Percentiles rank a stretch among this genome's conserved stretches.
phyloP scores from a whole-genome alignment of 1,140 invertebrate genomes.

The Alviniconcha marisindica region DNA sequence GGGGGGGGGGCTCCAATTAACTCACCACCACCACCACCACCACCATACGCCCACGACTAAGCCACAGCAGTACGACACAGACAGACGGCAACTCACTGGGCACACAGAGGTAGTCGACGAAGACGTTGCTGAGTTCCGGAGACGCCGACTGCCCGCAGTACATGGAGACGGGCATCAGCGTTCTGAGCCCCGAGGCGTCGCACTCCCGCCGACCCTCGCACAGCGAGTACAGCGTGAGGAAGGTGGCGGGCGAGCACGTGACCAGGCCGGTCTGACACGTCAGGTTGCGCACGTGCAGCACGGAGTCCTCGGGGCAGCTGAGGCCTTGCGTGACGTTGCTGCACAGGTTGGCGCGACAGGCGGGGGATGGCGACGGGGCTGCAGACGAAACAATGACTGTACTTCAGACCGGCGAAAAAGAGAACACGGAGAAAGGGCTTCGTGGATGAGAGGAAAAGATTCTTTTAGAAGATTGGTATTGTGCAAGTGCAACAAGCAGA shows the following conservation, averaged over 20 bases:
- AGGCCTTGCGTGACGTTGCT: slow-evolving; percentile 8
- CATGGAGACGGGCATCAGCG: neutral
- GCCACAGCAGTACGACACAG: no score
- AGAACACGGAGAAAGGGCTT: neutral
- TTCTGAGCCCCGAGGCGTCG: slow-evolving; percentile 13
- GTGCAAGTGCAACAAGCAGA: no score
- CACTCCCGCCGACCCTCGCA: slow-evolving; percentile 17
- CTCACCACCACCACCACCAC: no score
- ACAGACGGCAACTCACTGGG: slow-evolving; percentile 27
- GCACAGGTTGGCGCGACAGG: slow-evolving; percentile 41
- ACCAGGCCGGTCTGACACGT: neutral
- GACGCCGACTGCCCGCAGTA: slow-evolving; percentile 4
- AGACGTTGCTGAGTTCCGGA: neutral
- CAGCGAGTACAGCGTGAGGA: slow-evolving; percentile 24
- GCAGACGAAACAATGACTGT: neutral
- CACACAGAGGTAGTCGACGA: slow-evolving; percentile 27
- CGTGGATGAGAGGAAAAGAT: no score
- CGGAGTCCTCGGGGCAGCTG: neutral
- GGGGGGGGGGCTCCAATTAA: no score
- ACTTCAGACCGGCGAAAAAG: slow-evolving; percentile 7
- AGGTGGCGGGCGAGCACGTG: slow-evolving; percentile 23
- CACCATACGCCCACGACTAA: no score
- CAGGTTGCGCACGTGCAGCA: slow-evolving; percentile 35
- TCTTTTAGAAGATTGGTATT: no score
- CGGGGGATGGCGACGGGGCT: neutral